Evolutionary conservation across 37 sponge, comb jelly and placozoan genomes (phyloP), one percentile per base, ranked within the genome.

Genomic region (Chondrilla cf. caribensis): DNA sequence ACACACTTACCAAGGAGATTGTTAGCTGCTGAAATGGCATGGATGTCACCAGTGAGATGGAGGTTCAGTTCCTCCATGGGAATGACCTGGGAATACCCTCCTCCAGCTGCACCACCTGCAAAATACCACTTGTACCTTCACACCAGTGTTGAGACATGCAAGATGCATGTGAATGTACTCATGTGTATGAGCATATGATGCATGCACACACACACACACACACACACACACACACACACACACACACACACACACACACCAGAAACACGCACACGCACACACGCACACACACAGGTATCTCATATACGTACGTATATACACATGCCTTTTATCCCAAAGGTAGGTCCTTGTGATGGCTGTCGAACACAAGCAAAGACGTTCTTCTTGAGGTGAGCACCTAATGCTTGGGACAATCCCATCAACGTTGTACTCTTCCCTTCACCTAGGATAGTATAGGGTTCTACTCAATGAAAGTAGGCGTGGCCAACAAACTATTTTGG

Each of bases 51-150:
- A 18, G 99, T 98, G 73, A 98, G 81, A 59, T 98, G 99, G 32
- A 98, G 95, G 82, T 98, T 98, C 87, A 98, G 96, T 77, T 96
- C 97, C 66, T 98, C 99, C 99, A 98, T 98, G 28, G 99, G 99
- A 32, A 98, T 98, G 19, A 98, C 99, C 83, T 98, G 99, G 0
- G 95, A 94, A 77, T 98, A 98, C 0, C 99, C 99, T 0, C 99
- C 99, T 22, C 99, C 99, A n/a, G 99, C 99, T 25, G 99, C 99
- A 19, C 99, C 99, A 7, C 99, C 93, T 89, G 38, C 8, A 24
- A 42, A 54, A 17, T 66, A 26, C 3, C 18, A 8, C 51, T 2
- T 5, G 58, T 25, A 19, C 5, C n/a, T n/a, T n/a, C n/a, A n/a
- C n/a, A n/a, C n/a, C n/a, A n/a, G 29, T 1, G 33, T 24, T 36